Conservation (phyloP, 2,113 vertebrate genomes). For the Ceyx margarethae region DNA sequence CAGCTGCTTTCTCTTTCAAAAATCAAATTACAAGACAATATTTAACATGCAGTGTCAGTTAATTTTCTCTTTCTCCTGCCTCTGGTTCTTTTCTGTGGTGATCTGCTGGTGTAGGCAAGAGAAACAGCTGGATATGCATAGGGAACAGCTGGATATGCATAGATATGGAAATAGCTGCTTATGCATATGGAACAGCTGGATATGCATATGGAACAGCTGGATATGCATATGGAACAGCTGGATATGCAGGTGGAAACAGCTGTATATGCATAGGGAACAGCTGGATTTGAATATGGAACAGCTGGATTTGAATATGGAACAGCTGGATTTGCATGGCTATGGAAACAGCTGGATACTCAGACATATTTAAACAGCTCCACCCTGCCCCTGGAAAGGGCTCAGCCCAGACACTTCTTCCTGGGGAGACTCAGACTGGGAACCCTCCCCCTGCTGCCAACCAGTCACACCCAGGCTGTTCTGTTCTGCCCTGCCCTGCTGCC, state of each 20-base stretch:
- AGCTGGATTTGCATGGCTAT: constrained; percentile 22
- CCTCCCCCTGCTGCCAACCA: not conserved
- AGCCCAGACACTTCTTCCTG: not conserved
- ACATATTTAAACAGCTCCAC: too few relatives aligned
- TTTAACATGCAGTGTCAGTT: not conserved
- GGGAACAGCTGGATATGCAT: not conserved
- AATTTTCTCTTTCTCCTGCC: not conserved
- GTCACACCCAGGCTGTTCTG: not conserved
- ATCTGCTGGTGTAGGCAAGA: not conserved
- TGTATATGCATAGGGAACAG: too few relatives aligned
- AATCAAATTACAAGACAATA: not conserved
- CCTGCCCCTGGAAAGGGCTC: not conserved
- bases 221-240: not conserved
- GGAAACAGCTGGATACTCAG: not conserved
- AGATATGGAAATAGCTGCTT: too few relatives aligned
- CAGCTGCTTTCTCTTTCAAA: not conserved
- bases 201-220: too few relatives aligned
- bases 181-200: too few relatives aligned
- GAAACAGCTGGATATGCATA: constrained; percentile 17
- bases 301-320: too few relatives aligned
- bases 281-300: too few relatives aligned
- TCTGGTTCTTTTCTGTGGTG: not conserved
- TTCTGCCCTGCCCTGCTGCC: not conserved
- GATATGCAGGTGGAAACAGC: not conserved
- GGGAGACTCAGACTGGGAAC: not conserved